Conservation (phyloP, 2,113 vertebrate genomes). For the Brachypodius melanocephalos region DNA sequence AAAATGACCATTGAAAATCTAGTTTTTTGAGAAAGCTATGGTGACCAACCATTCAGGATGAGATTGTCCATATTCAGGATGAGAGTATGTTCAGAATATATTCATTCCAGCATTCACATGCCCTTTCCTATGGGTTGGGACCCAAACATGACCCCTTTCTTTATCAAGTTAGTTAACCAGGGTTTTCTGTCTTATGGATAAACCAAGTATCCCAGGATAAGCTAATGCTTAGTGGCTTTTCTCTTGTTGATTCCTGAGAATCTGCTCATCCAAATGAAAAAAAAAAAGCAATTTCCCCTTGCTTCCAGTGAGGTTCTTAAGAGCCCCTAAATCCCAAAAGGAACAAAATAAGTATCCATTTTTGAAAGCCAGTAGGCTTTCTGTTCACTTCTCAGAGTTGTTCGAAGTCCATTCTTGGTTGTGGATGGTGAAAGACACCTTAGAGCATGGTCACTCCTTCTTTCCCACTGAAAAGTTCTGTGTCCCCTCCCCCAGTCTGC, state of each 20-base stretch:
- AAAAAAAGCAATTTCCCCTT: neutral
- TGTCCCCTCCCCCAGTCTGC: neutral
- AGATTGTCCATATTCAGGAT: neutral
- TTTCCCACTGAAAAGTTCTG: neutral
- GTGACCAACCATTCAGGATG: fast-evolving
- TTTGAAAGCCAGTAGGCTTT: neutral
- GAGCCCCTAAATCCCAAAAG: neutral
- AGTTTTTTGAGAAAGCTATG: neutral
- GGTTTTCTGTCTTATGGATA: neutral
- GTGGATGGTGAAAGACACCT: neutral
- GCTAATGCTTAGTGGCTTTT: neutral
- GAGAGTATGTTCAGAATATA: neutral
- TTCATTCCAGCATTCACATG: neutral
- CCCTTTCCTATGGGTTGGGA: neutral
- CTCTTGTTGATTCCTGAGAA: neutral
- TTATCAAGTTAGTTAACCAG: neutral
- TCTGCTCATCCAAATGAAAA: neutral
- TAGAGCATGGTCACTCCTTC: neutral
- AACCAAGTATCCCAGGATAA: neutral
- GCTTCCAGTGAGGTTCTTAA: neutral
- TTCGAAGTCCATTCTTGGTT: neutral
- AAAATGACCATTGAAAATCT: neutral
- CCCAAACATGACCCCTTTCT: neutral
- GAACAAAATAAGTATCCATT: neutral
- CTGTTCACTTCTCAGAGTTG: neutral